A percentile compares a stretch with the other conserved stretches of the same genome.
Conservation (phyloP, 2,113 vertebrate species). For the Pseudonaja textilis region DNA sequence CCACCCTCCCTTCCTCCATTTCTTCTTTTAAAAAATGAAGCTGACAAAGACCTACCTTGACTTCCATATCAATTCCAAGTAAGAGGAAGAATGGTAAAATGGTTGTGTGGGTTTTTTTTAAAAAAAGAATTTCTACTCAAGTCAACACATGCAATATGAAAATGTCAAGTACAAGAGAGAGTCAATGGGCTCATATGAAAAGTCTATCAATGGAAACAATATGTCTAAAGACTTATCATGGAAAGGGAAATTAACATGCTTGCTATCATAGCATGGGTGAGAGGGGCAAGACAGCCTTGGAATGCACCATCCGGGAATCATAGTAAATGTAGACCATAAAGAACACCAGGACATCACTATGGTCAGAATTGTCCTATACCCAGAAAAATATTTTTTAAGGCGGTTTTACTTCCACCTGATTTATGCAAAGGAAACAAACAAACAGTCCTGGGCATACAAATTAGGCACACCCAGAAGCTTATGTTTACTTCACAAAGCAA, state of each 20-base stretch:
- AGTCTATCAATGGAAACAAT: not conserved
- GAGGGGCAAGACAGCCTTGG: not conserved
- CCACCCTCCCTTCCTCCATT: not conserved
- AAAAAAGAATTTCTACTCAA: not conserved
- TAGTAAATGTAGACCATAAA: not conserved
- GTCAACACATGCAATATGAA: not conserved
- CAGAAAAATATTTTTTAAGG: not conserved
- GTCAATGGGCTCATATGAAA: not conserved
- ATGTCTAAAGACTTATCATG: not conserved
- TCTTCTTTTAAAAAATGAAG: not conserved
- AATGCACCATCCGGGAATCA: not conserved
- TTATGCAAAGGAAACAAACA: not conserved
- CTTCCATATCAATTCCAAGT: not conserved
- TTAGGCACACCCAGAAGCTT: not conserved
- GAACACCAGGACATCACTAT: not conserved
- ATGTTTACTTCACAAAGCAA: not conserved
- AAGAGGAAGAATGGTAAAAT: not conserved
- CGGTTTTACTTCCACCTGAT: not conserved
- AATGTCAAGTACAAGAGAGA: not conserved
- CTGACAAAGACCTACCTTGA: not conserved
- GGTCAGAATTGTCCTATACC: not conserved
- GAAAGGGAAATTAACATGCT: not conserved
- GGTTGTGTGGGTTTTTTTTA: not conserved
- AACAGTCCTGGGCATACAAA: not conserved
- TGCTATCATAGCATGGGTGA: not conserved